Evolutionary conservation across 2,888 invertebrate genomes (phyloP).

Genomic region (Harmothoe impar): DNA sequence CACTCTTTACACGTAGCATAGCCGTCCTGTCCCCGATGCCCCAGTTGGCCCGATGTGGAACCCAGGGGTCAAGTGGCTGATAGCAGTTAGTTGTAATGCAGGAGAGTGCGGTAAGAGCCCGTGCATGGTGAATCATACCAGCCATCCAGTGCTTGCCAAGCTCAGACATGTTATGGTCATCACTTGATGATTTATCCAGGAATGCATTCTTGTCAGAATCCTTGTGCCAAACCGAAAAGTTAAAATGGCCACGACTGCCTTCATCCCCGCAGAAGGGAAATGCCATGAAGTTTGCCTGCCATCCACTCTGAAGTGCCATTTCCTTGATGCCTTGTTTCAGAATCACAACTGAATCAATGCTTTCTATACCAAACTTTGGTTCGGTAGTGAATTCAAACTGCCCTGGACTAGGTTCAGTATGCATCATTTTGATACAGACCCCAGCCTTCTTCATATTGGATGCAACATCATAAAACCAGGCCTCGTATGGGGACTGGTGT

Average conservation of each 20-base stretch:
- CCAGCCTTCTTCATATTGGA: slow-evolving; percentile 37
- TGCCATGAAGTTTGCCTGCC: slow-evolving; percentile 63
- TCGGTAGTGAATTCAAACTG: slow-evolving; percentile 60
- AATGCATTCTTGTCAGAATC: slow-evolving; percentile 62
- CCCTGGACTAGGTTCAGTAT: slow-evolving; percentile 32
- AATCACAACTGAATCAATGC: slow-evolving; percentile 39
- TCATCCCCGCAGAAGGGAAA: neutral
- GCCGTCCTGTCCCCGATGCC: slow-evolving; percentile 61
- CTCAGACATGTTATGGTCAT: slow-evolving; percentile 58
- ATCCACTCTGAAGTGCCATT: slow-evolving; percentile 24
- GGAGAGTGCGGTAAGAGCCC: slow-evolving; percentile 67
- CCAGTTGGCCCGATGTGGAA: slow-evolving; percentile 66
- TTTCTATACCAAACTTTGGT: slow-evolving; percentile 57
- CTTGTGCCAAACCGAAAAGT: slow-evolving; percentile 68
- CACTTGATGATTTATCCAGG: slow-evolving; percentile 47
- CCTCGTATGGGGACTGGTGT: neutral
- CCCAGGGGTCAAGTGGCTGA: slow-evolving; percentile 64
- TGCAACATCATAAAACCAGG: slow-evolving; percentile 33
- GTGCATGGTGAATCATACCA: slow-evolving; percentile 67
- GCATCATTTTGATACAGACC: neutral
- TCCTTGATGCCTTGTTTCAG: slow-evolving; percentile 64
- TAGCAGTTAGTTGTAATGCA: slow-evolving; percentile 70
- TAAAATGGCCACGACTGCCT: slow-evolving; percentile 69
- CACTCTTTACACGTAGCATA: slow-evolving; percentile 64
- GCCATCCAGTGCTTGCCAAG: slow-evolving; percentile 66